phyloP scores from a whole-genome alignment of 2,797 vertebrate genomes.

The Hirundo rustica region DNA sequence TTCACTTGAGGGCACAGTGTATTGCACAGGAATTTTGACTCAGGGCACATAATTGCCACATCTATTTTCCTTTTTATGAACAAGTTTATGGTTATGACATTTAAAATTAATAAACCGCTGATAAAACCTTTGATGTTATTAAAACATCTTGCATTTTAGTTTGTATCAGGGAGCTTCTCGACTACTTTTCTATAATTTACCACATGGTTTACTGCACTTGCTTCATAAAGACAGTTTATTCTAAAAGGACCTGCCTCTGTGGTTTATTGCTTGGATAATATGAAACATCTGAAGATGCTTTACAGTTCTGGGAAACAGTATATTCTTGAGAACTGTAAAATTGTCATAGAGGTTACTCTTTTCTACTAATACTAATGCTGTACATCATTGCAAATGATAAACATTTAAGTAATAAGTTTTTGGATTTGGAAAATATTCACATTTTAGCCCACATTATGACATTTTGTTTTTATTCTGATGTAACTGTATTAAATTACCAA shows the following conservation, averaged over 20 bases:
- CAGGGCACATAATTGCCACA: background rate
- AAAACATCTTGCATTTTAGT: background rate
- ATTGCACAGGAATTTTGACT: background rate
- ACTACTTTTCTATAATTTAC: background rate
- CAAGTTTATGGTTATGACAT: background rate
- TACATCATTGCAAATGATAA: background rate
- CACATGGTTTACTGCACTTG: background rate
- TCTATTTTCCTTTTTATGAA: background rate
- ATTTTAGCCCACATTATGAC: background rate
- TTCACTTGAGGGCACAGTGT: background rate
- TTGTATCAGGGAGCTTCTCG: background rate
- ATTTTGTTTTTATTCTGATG: slow-evolving; percentile 40
- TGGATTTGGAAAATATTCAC: background rate
- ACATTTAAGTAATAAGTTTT: background rate
- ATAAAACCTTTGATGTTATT: background rate
- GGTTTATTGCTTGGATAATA: background rate
- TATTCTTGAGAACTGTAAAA: background rate
- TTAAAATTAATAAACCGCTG: background rate
- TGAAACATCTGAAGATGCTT: background rate
- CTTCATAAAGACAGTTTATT: background rate
- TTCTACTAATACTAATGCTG: background rate
- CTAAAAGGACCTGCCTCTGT: background rate
- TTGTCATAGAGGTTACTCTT: background rate
- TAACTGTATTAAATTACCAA: slow-evolving; percentile 7
- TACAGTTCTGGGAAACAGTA: background rate